phyloP scores from a whole-genome alignment of 2,888 invertebrate species.

The Drosophila anceps region DNA sequence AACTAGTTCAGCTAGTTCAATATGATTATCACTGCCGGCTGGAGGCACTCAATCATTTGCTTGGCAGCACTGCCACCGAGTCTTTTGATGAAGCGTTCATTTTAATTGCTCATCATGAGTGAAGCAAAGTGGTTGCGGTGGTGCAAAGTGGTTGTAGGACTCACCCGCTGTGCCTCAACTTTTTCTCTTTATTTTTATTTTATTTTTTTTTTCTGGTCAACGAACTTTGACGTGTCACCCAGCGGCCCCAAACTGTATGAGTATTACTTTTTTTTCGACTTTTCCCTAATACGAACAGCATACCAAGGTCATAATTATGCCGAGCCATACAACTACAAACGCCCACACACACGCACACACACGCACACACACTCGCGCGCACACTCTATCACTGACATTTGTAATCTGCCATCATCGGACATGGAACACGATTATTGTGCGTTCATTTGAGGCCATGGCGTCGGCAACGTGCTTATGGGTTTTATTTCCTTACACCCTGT shows the following conservation, averaged over 20 bases:
- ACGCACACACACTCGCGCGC: neutral
- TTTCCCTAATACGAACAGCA: constrained; percentile 20
- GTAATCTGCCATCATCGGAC: constrained; percentile 34
- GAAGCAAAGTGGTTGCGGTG: constrained; percentile 18
- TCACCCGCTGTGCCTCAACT: constrained; percentile 21
- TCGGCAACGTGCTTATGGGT: constrained; percentile 14
- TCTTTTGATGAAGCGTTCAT: constrained; percentile 48
- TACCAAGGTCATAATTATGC: constrained; percentile 43
- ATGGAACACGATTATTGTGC: constrained; percentile 34
- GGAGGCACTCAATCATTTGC: constrained; percentile 24
- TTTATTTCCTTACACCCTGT: constrained; percentile 2
- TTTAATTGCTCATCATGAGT: constrained; percentile 63
- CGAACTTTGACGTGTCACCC: constrained; percentile 47
- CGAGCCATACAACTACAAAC: constrained; percentile 6
- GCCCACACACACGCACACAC: neutral
- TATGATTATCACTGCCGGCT: neutral
- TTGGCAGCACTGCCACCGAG: constrained; percentile 19
- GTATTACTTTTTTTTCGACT: constrained; percentile 20
- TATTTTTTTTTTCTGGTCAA: constrained; percentile 35
- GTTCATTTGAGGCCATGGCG: constrained; percentile 40
- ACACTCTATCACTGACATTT: constrained; percentile 20
- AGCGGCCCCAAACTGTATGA: neutral
- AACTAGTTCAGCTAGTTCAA: constrained; percentile 7
- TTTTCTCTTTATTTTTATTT: neutral
- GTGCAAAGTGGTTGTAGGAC: constrained; percentile 9